Base-by-base conservation (phyloP, 2,797 vertebrate genomes). In the Myotis planiceps region DNA sequence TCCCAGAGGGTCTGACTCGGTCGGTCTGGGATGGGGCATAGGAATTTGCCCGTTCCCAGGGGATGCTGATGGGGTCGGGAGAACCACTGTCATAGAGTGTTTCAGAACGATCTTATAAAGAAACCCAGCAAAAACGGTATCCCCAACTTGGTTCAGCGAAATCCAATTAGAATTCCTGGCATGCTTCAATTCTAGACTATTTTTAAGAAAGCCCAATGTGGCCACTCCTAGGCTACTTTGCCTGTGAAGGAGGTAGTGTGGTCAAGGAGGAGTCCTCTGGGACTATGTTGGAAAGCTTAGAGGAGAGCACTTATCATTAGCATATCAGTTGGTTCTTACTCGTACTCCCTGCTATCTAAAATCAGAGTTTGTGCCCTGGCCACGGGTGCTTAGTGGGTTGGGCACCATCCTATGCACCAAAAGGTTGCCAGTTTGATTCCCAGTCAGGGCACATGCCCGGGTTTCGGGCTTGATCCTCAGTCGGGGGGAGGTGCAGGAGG, bases 151-250 rank as follows among this genome's bases (percentile, higher is more conserved):
- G 72, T 45, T 51, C 34, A 63, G n/a, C 49, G 66, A 79, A 55
- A 32, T 53, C 88, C 39, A 45, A 7, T 39, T 37, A 32, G 60
- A 84, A 88, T 93, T 94, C 71, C 45, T 72, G 51, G 29, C 47
- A 78, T 69, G 51, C 55, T 58, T 69, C 18, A 37, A 72, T 29
- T 45, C 34, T 21, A 29, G 34, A 68, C 39, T 51, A 7, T 65
- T 82, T 74, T 75, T 53, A 84, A 86, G 80, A 69, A 87, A 87
- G 49, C 14, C 49, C 29, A 7, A 1, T 7, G 53, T 42, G 58
- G 66, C 49, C 32, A 47, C 47, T 58, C 53, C 55, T 45, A 65
- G 42, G 45, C 27, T 5, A 49, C n/a, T 39, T 58, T 12, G 34
- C 25, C 29, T n/a, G 4, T 5, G 25, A 45, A 45, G 78, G 25